Percentiles rank a stretch among this genome's conserved stretches.
phyloP scores from a whole-genome alignment of 2,113 vertebrate species.

The Cephalopterus ornatus region DNA sequence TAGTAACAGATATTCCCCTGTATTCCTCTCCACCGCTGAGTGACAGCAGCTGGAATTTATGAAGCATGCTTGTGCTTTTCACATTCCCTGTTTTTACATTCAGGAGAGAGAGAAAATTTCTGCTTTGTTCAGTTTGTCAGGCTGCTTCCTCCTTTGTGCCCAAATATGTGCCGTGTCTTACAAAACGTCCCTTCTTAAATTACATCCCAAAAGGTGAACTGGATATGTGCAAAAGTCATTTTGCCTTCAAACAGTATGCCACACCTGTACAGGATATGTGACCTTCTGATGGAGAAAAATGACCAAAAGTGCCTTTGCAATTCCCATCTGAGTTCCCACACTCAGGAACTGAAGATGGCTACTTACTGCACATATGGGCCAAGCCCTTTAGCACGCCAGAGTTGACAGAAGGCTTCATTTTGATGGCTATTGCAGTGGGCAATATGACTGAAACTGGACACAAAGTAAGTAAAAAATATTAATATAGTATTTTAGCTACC shows the following conservation, averaged over 20 bases:
- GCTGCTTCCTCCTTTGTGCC: constrained; percentile 42
- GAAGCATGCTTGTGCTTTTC: constrained; percentile 35
- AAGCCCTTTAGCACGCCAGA: rapidly evolving
- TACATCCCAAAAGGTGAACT: constrained; percentile 38
- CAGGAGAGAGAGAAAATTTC: constrained; percentile 41
- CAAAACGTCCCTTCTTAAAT: constrained; percentile 42
- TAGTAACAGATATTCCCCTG: constrained; percentile 43
- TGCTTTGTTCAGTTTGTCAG: constrained; percentile 46
- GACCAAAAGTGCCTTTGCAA: not conserved
- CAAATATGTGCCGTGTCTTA: not conserved
- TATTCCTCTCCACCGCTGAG: constrained; percentile 1
- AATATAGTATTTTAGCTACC: not conserved
- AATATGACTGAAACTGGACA: not conserved
- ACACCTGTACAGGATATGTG: constrained; percentile 38
- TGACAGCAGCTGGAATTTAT: constrained; percentile 66
- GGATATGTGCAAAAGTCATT: constrained; percentile 37
- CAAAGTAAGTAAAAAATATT: not conserved
- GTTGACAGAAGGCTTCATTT: not conserved
- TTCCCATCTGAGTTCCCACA: not conserved
- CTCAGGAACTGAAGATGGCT: not conserved
- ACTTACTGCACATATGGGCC: not conserved
- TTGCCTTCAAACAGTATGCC: constrained; percentile 10
- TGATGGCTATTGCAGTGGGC: not conserved
- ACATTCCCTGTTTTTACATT: constrained; percentile 47
- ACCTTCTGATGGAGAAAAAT: constrained; percentile 43